These are phyloP conservation scores for Helobdella robusta DNA, from an alignment of 2,888 invertebrate species.

Conservation along the genomic window DNA sequence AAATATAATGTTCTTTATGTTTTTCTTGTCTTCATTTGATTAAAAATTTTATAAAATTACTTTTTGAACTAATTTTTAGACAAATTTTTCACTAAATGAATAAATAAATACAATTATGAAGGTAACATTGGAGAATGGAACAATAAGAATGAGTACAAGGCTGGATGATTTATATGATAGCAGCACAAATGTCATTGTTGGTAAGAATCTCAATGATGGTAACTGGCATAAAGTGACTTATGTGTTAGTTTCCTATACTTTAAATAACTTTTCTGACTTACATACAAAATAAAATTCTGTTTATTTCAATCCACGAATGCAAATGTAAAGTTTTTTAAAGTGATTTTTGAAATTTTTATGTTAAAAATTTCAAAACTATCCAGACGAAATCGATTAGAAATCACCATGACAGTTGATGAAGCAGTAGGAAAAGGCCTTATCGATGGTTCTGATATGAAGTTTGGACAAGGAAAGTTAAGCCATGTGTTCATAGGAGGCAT, in stretches of 20 bases:
- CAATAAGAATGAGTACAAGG: slow-evolving; percentile 61
- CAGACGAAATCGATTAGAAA: slow-evolving; percentile 51
- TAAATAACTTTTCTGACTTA: background rate
- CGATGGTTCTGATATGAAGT: slow-evolving; percentile 43
- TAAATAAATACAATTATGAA: background rate
- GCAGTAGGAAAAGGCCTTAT: slow-evolving; percentile 37
- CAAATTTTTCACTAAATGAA: background rate
- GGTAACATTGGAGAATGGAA: slow-evolving; percentile 34
- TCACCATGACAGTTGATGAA: slow-evolving; percentile 41
- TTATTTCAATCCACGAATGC: background rate
- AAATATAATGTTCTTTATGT: too few relatives aligned
- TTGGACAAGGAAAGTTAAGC: slow-evolving; percentile 42
- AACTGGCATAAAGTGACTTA: slow-evolving; percentile 80
- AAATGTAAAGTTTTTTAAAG: background rate
- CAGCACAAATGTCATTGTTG: slow-evolving; percentile 35
- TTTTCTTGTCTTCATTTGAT: background rate
- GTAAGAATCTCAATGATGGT: slow-evolving; percentile 65
- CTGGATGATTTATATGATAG: slow-evolving; percentile 42
- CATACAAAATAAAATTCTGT: background rate
- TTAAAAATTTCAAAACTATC: slow-evolving; percentile 42
- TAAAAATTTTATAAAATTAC: background rate
- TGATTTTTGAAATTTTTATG: background rate
- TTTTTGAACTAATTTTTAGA: slow-evolving; percentile 23
- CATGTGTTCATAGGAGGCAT: slow-evolving; percentile 45
- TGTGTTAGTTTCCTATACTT: background rate